A percentile compares a stretch with the other conserved stretches of the same genome.
phyloP scores from a whole-genome alignment of 1,140 invertebrate genomes.

The Battus philenor region DNA sequence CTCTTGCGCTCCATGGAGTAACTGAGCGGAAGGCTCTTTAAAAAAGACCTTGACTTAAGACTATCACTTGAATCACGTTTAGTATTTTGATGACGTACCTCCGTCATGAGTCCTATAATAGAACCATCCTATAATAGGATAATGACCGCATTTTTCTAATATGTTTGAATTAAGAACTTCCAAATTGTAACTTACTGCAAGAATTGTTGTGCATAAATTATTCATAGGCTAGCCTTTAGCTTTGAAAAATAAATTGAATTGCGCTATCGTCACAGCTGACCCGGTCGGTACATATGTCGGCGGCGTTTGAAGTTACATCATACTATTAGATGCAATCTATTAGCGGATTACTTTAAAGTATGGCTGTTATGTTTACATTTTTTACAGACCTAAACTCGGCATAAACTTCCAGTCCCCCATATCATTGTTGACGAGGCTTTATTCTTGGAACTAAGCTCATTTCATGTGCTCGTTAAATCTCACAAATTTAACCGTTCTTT shows the following conservation, averaged over 20 bases:
- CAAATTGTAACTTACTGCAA: no score
- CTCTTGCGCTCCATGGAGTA: no score
- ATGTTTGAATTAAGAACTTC: no score
- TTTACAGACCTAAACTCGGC: neutral
- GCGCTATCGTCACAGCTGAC: slow-evolving; percentile 42
- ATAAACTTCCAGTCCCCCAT: slow-evolving; percentile 13
- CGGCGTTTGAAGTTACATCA: slow-evolving; percentile 26
- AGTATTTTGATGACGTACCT: no score
- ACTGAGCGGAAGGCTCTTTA: no score
- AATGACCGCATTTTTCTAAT: no score
- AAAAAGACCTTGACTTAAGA: no score
- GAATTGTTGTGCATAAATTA: no score
- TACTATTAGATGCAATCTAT: slow-evolving; percentile 23
- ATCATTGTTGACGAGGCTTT: neutral
- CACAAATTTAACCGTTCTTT: slow-evolving; percentile 25
- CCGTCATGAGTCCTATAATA: no score
- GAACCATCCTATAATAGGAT: no score
- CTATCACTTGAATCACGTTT: no score
- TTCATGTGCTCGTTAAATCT: slow-evolving; percentile 21
- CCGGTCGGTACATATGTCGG: slow-evolving; percentile 48
- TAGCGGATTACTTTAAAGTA: slow-evolving; percentile 15
- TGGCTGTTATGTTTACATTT: slow-evolving; percentile 11
- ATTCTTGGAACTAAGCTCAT: slow-evolving; percentile 25
- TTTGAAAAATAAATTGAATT: slow-evolving; percentile 26
- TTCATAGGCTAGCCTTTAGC: slow-evolving; percentile 25